Evolutionary conservation across 1,140 invertebrate genomes (phyloP), one percentile per base, ranked within the genome.

Genomic region (Chrysoperla carnea): DNA sequence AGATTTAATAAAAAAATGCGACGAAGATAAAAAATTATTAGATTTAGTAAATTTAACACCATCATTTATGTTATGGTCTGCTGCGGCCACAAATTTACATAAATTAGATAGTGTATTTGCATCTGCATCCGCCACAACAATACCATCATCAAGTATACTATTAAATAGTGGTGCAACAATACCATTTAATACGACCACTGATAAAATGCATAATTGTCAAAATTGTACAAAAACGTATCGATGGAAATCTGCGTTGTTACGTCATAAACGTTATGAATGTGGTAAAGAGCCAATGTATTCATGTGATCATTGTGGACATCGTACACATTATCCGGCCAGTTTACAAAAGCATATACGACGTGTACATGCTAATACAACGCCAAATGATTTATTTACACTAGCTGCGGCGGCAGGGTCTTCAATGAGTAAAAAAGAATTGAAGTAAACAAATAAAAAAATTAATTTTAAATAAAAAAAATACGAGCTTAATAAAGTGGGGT

Each of bases 251-350:
- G 76, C 73, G 42, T 52, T 79, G 4, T 73, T 70, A 44, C 61
- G 75, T 6, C 77, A 80, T 46, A 67, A 76, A 36, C 68, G 64
- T 44, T 76, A 76, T 50, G 75, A 78, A 46, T 79, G 76, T 48
- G 75, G 75, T 28, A 68, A 75, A 13, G 51, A 70, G 42, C 72
- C 73, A 0, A 64, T 62, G 40, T 73, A 56, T 39, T 33, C 45
- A 36, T 61, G 59, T 41, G 36, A 41, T 11, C 27, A 46, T 13
- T 61, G 59, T 45, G 31, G 46, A 7, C 52, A 50, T 33, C 31
- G 31, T 33, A 11, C n/a, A 23, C 17, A 23, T 23, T 23, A 23
- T 23, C 17, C 17, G 17, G 17, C 17, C 17, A 17, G 51, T 48
- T 36, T 59, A 60, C 40, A 60, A 60, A 43, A 56, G 59, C 38